Base-by-base conservation (phyloP, 2,888 invertebrate species). In the Drosophila mimica region DNA sequence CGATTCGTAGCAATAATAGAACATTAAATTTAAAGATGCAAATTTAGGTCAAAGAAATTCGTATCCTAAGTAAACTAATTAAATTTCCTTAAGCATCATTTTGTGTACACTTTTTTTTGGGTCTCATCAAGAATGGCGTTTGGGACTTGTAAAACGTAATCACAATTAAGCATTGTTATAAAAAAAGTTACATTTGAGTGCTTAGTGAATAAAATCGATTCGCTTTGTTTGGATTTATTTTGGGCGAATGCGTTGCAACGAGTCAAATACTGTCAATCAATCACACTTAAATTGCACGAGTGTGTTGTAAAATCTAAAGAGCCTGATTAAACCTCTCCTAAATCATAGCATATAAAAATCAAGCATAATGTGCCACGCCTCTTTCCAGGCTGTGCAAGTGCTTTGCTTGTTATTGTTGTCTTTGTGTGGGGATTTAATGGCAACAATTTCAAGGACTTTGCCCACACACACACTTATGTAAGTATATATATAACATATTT, bases 231-330 rank as follows among this genome's bases (percentile, higher is more conserved):
- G 20, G 15, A 25, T 46, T 46, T 46, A 8, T 25, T 25, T 46
- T 46, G 15, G 40, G 69, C 57, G 51, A 62, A 34, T 75, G 57
- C 61, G 58, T 66, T 51, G 54, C 33, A 59, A 31, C 54, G 61
- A 40, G 60, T 28, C 57, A 15, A 30, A 54, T 33, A 70, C 70
- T 62, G 52, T 62, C 73, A 84, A 88, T 89, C 84, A 88, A 85
- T 89, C 89, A 79, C 82, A 87, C 82, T 85, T 81, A 89, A 83
- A 87, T 82, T 72, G 69, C 72, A 71, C 51, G 77, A 89, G 72
- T 79, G 75, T 56, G 74, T 59, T 85, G 70, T 87, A 79, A 83
- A 89, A 78, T 79, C 56, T 68, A 64, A 86, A 67, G 65, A 70
- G 74, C 70, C 81, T 71, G 83, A 85, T 88, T 88, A 88, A 83